Base-by-base conservation (phyloP, 2,888 invertebrate species). In the Lepetodrilus schrolli region DNA sequence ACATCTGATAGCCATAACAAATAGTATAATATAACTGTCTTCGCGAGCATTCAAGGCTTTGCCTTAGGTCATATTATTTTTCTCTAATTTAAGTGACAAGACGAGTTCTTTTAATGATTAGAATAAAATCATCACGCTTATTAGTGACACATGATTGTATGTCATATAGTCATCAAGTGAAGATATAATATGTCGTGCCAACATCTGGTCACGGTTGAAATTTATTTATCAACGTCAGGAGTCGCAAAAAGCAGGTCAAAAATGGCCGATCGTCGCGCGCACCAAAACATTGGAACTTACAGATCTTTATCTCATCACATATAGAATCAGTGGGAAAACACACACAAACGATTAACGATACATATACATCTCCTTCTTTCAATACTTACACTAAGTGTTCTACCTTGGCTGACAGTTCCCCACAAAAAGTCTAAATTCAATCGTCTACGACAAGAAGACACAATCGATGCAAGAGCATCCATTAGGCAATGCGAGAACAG, bases 341-440 rank as follows among this genome's bases (percentile, higher is more conserved):
- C 30, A 51, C 20, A 58, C 51, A 3, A 47, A 20, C 2, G n/a
- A 48, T 23, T 7, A 17, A 17, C 26, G 21, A 38, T 34, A 36
- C 21, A 13, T 37, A 58, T 4, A 30, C 20, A 30, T 20, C 17
- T 17, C 1, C 4, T 13, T 30, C 7, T 43, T 43, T 10, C 7
- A 8, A 43, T 50, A 78, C 73, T 74, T 75, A 78, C 78, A 43
- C 37, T 74, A 36, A 70, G 68, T n/a, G 51, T 50, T 37, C 48
- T 48, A 8, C 70, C 70, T 21, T 66, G 71, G 36, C 74, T 72
- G n/a, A 76, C 72, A 34, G 69, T 78, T 65, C 80, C 84, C 86
- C 86, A 85, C 83, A 87, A 80, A 82, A 85, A 85, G 70, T 85
- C 84, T 74, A 87, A 82, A 80, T 82, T 85, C 43, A 87, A 75